A percentile compares a stretch with the other conserved stretches of the same genome.
These are phyloP conservation scores for Ailurus styani DNA, from an alignment of 2,113 vertebrate species.

Conservation along the genomic window DNA sequence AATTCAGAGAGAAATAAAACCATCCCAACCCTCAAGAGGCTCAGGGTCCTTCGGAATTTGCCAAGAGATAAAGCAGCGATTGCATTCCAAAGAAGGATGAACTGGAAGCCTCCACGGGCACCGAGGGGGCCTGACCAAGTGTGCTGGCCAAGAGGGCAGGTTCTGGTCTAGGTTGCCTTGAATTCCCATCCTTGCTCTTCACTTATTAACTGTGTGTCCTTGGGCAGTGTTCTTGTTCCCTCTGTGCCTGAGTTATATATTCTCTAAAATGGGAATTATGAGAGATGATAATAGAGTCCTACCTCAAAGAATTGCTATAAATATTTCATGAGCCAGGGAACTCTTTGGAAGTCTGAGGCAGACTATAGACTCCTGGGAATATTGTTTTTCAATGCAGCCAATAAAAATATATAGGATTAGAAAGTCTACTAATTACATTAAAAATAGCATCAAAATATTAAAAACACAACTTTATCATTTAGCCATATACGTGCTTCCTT, in stretches of 20 bases:
- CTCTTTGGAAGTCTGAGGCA: not conserved
- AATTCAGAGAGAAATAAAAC: not conserved
- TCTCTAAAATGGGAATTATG: not conserved
- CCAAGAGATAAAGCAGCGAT: not conserved
- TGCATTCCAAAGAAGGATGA: not conserved
- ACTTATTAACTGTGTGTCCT: not conserved
- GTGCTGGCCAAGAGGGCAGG: not conserved
- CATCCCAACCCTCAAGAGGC: not conserved
- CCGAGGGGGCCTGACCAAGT: fast-evolving
- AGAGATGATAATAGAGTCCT: not conserved
- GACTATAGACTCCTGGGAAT: not conserved
- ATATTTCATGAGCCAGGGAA: slow-evolving; percentile 31
- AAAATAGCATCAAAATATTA: slow-evolving; percentile 63
- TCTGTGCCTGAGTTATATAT: not conserved
- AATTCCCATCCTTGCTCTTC: not conserved
- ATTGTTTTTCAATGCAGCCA: not conserved
- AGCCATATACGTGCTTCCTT: not conserved
- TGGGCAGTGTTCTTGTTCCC: not conserved
- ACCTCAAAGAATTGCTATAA: not conserved
- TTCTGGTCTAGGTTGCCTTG: not conserved
- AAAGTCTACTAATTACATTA: slow-evolving; percentile 31
- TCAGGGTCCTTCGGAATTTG: not conserved
- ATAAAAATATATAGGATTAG: slow-evolving; percentile 26
- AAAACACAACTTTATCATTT: slow-evolving; percentile 32
- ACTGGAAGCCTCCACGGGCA: fast-evolving